These are phyloP conservation scores for Halcyon badia DNA, from an alignment of 2,797 vertebrate species.

Conservation along the genomic window DNA sequence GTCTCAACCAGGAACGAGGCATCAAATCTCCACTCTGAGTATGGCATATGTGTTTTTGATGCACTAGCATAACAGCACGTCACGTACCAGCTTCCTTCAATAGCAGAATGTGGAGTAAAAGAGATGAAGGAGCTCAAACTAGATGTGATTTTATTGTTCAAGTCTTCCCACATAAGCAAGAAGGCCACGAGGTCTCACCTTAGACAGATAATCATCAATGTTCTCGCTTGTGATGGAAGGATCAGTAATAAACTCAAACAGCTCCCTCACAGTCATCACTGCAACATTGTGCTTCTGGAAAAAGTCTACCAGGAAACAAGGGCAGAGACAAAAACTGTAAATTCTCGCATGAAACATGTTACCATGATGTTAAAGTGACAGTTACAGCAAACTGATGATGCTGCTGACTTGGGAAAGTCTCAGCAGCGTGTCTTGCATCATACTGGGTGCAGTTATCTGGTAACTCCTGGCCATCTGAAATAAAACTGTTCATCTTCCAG, in stretches of 20 bases:
- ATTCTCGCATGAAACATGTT: background rate
- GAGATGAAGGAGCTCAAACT: background rate
- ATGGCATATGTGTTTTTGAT: too few relatives aligned
- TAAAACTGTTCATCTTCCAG: background rate
- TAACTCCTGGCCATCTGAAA: background rate
- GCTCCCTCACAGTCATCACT: constrained; percentile 93
- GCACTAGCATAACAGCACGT: too few relatives aligned
- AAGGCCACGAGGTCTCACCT: constrained; percentile 78
- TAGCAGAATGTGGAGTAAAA: background rate
- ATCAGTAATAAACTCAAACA: constrained; percentile 96
- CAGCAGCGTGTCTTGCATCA: background rate
- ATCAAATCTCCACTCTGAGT: background rate
- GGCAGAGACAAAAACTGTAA: background rate
- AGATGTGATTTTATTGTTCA: background rate
- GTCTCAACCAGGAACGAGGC: background rate
- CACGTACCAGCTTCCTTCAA: background rate
- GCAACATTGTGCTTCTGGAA: constrained; percentile 89
- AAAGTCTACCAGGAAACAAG: constrained; percentile 84
- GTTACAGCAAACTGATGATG: background rate
- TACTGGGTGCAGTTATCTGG: background rate
- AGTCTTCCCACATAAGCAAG: background rate
- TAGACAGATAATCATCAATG: constrained; percentile 90
- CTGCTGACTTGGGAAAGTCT: background rate
- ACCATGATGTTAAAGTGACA: background rate
- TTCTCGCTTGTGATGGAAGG: constrained; percentile 89